phyloP scores from a whole-genome alignment of 92 coral and sea anemone genomes.

The Micromussa lordhowensis region DNA sequence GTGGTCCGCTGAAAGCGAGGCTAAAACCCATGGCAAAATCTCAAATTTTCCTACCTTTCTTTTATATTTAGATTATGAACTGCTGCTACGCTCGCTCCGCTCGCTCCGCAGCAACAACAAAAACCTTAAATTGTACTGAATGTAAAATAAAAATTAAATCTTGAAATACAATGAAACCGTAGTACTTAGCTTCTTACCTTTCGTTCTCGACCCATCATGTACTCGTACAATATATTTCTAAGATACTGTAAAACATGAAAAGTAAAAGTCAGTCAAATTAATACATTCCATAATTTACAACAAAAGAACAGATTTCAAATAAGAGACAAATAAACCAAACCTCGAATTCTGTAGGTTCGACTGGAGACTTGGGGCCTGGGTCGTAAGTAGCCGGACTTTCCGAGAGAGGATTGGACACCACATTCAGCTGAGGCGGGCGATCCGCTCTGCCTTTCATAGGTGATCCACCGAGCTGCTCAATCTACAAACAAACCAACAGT shows the following conservation, averaged over 20 bases:
- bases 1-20: too few species aligned
- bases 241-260: slow-evolving; percentile 77
- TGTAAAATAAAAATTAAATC: too few species aligned
- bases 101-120: too few species aligned
- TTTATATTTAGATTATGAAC: too few species aligned
- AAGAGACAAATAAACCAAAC: slow-evolving; percentile 30
- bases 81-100: too few species aligned
- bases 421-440: slow-evolving; percentile 88
- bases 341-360: slow-evolving; percentile 94
- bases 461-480: slow-evolving; percentile 80
- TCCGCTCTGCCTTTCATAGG: slow-evolving; percentile 72
- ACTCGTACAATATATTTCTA: slow-evolving; percentile 93
- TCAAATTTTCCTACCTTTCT: too few species aligned
- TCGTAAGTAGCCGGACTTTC: slow-evolving; percentile 59
- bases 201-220: slow-evolving; percentile 97
- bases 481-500: slow-evolving; percentile 27
- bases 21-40: too few species aligned
- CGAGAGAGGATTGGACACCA: slow-evolving; percentile 91
- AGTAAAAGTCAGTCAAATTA: background rate
- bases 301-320: background rate
- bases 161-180: too few species aligned
- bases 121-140: too few species aligned
- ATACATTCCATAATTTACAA: background rate
- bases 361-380: slow-evolving; percentile 81
- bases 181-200: slow-evolving; percentile 43